Conservation (phyloP, 2,113 vertebrate species). For the Dicrurus megarhynchus region DNA sequence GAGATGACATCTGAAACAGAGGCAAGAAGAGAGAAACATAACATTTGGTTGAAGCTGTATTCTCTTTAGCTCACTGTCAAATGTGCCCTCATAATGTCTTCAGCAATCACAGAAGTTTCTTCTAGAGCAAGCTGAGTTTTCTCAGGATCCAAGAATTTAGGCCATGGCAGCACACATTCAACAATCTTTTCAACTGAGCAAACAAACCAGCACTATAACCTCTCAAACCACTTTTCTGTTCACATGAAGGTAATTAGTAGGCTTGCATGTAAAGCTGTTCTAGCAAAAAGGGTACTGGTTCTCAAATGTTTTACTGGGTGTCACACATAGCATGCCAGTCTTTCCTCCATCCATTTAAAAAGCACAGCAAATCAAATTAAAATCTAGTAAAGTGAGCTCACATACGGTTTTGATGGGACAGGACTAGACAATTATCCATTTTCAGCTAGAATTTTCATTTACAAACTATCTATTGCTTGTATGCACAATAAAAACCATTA, state of each 20-base stretch:
- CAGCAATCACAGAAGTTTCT: background rate
- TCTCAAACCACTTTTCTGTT: background rate
- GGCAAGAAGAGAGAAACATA: background rate
- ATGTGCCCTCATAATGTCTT: background rate
- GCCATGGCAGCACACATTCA: background rate
- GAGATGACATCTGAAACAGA: conserved; percentile 70
- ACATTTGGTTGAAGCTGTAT: background rate
- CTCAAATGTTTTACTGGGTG: background rate
- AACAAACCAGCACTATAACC: background rate
- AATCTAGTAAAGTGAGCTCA: background rate
- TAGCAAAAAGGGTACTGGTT: background rate
- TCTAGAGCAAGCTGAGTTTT: background rate
- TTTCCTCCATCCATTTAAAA: background rate
- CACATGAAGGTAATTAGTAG: background rate
- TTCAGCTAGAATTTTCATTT: background rate
- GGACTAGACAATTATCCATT: background rate
- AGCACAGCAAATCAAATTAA: background rate
- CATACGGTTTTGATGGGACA: background rate
- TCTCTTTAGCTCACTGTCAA: background rate
- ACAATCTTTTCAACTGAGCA: background rate
- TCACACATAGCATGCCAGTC: background rate
- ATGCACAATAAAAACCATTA: background rate
- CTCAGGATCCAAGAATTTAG: background rate
- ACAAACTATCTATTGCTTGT: background rate
- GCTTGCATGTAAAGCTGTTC: background rate